phyloP scores from a whole-genome alignment of 2,888 invertebrate genomes.

The Athalia rosae region DNA sequence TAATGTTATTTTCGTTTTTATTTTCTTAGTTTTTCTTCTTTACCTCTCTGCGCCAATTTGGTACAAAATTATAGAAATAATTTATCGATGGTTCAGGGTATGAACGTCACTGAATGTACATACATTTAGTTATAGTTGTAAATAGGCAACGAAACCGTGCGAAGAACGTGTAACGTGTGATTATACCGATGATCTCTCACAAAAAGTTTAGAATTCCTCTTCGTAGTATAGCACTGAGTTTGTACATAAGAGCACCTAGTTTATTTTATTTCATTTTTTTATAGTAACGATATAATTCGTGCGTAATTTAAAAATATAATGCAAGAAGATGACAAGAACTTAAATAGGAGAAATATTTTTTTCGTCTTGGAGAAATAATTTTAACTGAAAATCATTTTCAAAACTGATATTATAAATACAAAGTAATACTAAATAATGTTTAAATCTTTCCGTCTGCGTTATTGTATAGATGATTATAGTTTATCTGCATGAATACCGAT shows the following conservation, averaged over 20 bases:
- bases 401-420: no score
- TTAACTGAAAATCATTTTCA: not conserved
- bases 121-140: conserved; percentile 19
- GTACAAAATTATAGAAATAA: conserved; percentile 37
- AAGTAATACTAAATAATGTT: no score
- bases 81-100: conserved; percentile 1
- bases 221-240: not conserved
- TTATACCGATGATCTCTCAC: conserved; percentile 34
- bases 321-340: no score
- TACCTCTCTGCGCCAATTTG: conserved; percentile 19
- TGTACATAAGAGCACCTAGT: conserved; percentile 4
- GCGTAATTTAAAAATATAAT: conserved; percentile 5
- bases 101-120: not conserved
- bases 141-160: conserved; percentile 18
- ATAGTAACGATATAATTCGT: conserved; percentile 3
- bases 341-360: not conserved
- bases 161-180: conserved; percentile 31
- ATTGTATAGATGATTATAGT: not conserved
- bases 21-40: not conserved
- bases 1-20: not conserved
- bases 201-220: conserved; percentile 13
- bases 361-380: not conserved
- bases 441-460: not conserved
- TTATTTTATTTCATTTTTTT: conserved; percentile 11
- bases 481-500: not conserved